A percentile compares a stretch with the other conserved stretches of the same genome.
Conservation (phyloP, 2,113 vertebrate genomes). For the Cathartes aura region DNA sequence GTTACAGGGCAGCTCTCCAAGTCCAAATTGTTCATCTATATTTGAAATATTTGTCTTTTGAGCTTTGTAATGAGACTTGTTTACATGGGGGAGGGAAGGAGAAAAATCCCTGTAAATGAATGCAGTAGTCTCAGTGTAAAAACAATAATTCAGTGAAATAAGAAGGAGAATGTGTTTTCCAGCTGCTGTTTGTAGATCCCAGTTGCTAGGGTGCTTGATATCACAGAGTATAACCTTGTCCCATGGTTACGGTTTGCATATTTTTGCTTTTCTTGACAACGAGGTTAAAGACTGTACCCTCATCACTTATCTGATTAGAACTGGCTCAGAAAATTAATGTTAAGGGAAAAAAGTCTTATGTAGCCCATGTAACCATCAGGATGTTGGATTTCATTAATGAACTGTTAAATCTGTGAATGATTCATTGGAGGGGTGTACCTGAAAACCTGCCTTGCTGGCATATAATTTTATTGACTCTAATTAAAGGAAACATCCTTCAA, state of each 20-base stretch:
- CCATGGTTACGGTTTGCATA: conserved; percentile 19
- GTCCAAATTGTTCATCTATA: conserved; percentile 21
- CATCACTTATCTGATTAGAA: conserved; percentile 23
- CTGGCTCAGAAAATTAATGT: not conserved
- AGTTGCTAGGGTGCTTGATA: conserved; percentile 59
- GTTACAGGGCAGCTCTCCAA: conserved; percentile 53
- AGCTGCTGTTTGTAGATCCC: conserved; percentile 56
- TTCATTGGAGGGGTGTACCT: not conserved
- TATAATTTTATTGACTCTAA: not conserved
- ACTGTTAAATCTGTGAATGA: not conserved
- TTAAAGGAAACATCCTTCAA: not conserved
- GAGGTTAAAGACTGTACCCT: conserved; percentile 9
- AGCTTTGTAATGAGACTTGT: conserved; percentile 42
- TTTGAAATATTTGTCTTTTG: conserved; percentile 43
- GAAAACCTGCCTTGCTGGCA: not conserved
- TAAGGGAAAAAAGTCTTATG: not conserved
- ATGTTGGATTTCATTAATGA: not conserved
- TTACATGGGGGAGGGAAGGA: not conserved
- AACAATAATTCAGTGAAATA: conserved; percentile 5
- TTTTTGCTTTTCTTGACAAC: conserved; percentile 58
- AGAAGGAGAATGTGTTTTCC: conserved; percentile 33
- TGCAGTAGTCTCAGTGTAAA: not conserved
- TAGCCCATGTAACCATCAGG: not conserved
- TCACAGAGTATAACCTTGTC: not conserved
- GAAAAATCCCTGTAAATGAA: conserved; percentile 2